phyloP scores from a whole-genome alignment of 2,113 vertebrate genomes.

The Platysternon megacephalum region DNA sequence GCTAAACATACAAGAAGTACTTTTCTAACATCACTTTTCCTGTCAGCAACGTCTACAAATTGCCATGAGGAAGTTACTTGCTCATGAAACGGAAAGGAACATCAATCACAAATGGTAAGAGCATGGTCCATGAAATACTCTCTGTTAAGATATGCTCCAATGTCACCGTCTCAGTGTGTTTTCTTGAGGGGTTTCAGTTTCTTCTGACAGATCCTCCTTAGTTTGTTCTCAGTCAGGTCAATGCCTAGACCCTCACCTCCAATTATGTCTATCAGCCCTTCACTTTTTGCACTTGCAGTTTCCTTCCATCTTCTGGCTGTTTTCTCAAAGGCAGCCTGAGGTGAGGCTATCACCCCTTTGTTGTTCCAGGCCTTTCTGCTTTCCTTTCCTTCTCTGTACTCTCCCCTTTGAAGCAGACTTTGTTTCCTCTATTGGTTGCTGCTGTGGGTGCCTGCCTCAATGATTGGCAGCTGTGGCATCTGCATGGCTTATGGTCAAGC shows the following conservation, averaged over 20 bases:
- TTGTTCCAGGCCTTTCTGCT: background rate
- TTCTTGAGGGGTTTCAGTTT: background rate
- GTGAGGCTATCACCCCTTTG: background rate
- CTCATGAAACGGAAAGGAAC: background rate
- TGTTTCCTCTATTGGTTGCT: background rate
- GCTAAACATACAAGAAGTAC: background rate
- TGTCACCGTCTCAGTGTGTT: accelerated
- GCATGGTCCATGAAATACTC: background rate
- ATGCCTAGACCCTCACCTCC: background rate
- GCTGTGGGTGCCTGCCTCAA: background rate
- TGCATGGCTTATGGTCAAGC: background rate
- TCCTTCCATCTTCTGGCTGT: background rate
- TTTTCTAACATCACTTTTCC: background rate
- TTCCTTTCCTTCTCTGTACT: background rate
- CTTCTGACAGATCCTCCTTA: background rate
- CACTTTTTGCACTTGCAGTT: background rate
- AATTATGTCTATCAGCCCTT: background rate
- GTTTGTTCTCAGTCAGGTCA: background rate
- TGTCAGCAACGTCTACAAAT: background rate
- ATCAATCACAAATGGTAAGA: background rate
- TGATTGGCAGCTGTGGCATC: background rate
- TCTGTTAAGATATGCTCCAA: background rate
- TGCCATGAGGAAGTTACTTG: background rate
- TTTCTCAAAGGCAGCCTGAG: background rate
- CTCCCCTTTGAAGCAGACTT: background rate